phyloP scores from a whole-genome alignment of 2,113 vertebrate species.

The Manacus vitellinus region DNA sequence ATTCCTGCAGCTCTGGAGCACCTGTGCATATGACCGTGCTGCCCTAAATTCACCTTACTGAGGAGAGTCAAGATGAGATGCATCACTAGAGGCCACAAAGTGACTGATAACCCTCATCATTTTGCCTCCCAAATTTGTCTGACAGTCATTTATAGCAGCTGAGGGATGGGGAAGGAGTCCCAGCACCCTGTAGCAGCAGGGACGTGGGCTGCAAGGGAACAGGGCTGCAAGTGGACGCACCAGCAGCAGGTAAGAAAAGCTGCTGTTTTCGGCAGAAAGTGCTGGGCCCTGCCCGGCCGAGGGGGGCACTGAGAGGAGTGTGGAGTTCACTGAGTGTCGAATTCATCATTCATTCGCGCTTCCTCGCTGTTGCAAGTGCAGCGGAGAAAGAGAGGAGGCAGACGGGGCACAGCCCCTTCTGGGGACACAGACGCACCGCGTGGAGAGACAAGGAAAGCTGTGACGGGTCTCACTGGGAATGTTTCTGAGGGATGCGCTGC shows the following conservation, averaged over 20 bases:
- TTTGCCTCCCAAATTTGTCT: neutral
- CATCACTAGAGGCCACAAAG: neutral
- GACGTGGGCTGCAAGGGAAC: neutral
- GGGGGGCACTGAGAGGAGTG: rapidly evolving
- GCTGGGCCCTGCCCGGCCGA: neutral
- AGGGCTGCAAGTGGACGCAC: neutral
- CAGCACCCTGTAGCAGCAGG: neutral
- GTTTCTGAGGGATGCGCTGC: neutral
- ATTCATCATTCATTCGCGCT: rapidly evolving
- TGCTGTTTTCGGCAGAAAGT: neutral
- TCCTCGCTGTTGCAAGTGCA: neutral
- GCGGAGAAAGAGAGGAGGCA: neutral
- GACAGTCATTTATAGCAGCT: neutral
- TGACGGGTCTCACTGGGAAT: rapidly evolving
- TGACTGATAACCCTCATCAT: rapidly evolving
- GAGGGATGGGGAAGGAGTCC: neutral
- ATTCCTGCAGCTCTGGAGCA: neutral
- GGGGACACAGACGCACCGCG: rapidly evolving
- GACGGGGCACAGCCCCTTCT: neutral
- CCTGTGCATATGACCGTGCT: rapidly evolving
- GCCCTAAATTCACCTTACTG: rapidly evolving
- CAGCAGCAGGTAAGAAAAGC: neutral
- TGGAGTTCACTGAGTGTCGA: rapidly evolving
- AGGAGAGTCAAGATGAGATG: neutral
- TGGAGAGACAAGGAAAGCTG: neutral